A percentile compares a stretch with the other conserved stretches of the same genome.
Conservation (phyloP, 2,797 vertebrate genomes). For the Pempheris klunzingeri region DNA sequence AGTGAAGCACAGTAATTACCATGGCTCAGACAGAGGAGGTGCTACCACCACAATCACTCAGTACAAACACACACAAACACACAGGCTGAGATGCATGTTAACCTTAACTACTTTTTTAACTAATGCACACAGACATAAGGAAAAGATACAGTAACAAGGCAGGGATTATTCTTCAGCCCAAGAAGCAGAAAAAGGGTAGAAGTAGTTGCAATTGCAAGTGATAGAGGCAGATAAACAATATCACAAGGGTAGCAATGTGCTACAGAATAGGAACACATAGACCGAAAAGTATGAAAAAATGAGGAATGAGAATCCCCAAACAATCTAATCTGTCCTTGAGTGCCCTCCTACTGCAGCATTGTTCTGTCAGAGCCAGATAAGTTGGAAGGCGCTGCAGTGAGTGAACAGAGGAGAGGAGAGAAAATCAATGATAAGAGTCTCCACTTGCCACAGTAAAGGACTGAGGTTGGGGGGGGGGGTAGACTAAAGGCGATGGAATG, state of each 20-base stretch:
- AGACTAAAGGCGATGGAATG: not conserved
- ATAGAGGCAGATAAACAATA: conserved; percentile 61
- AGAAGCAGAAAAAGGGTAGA: conserved; percentile 14
- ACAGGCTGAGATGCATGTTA: conserved; percentile 20
- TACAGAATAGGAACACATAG: conserved; percentile 52
- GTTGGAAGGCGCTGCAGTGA: conserved; percentile 75
- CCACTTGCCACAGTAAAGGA: conserved; percentile 73
- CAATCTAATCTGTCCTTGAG: conserved; percentile 83
- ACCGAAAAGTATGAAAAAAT: conserved; percentile 59
- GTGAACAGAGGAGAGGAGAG: conserved; percentile 67
- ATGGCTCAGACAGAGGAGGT: conserved; percentile 70
- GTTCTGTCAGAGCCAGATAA: conserved; percentile 78
- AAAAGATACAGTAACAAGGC: conserved; percentile 26
- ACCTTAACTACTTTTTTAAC: conserved; percentile 44
- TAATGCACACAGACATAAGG: conserved; percentile 13
- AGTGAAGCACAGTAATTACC: conserved; percentile 84
- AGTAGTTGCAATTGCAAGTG: conserved; percentile 45
- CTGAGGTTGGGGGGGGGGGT: conserved; percentile 20
- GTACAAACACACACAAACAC: conserved; percentile 16
- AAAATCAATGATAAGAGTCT: conserved; percentile 82
- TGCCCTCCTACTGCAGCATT: conserved; percentile 80
- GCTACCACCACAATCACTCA: conserved; percentile 62
- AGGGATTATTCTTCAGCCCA: conserved; percentile 21
- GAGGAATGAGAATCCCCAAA: conserved; percentile 75
- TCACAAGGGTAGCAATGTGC: conserved; percentile 40